Percentiles rank a stretch among this genome's conserved stretches.
phyloP scores from a whole-genome alignment of 2,113 vertebrate genomes.

The Pampusana beccarii region DNA sequence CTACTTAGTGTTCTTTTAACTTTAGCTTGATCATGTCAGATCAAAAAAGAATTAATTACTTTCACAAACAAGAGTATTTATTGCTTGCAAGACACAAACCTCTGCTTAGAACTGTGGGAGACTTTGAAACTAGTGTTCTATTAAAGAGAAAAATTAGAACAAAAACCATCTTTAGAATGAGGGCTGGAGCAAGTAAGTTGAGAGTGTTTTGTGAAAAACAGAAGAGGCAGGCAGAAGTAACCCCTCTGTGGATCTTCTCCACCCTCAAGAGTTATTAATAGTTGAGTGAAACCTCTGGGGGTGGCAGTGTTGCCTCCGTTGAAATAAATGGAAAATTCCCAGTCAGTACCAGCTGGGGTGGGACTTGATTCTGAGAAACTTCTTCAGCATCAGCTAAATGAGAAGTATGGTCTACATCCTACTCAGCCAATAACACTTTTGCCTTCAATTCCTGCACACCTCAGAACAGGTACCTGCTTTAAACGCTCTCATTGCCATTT shows the following conservation, averaged over 20 bases:
- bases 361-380: not conserved
- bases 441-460: not conserved
- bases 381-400: not conserved
- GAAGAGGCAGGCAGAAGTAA: not conserved
- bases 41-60: not conserved
- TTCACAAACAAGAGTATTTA: not conserved
- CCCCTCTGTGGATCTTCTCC: fast-evolving
- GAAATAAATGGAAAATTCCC: not conserved
- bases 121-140: not conserved
- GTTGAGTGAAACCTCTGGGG: not conserved
- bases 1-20: constrained; percentile 6
- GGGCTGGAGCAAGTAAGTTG: fast-evolving
- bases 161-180: not conserved
- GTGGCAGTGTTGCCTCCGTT: not conserved
- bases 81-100: not conserved
- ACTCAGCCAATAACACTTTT: not conserved
- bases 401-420: not conserved
- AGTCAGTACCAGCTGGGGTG: fast-evolving
- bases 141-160: not conserved
- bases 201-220: not conserved
- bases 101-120: not conserved
- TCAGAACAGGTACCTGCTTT: not conserved
- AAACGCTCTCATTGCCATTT: not conserved
- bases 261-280: not conserved
- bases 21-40: not conserved